Base-by-base conservation (phyloP, 2,888 invertebrate genomes). In the Melieria picta region DNA sequence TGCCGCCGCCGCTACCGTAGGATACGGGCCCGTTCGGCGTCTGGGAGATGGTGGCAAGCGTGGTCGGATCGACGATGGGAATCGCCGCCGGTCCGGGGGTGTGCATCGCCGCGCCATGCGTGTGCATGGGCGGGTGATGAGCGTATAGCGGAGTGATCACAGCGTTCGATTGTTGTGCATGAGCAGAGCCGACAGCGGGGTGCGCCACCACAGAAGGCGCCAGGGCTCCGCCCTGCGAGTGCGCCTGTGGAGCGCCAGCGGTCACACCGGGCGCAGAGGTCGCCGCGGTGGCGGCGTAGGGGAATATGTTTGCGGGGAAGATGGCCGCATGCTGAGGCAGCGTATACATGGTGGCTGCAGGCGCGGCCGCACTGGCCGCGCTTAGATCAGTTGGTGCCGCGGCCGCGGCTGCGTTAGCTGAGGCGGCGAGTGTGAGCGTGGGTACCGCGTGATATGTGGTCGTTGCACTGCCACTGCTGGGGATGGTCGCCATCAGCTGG, bases 291-390 rank as follows among this genome's bases (percentile, higher is more conserved):
- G 80, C 78, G 60, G 85, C 79, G 73, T 87, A 87, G 55, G 86
- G 87, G 77, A 87, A 85, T 80, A 87, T 82, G 76, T 85, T 85
- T 71, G 86, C 81, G 71, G 85, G 84, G 77, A 86, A 85, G 74
- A 84, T 69, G 43, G 87, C 81, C 57, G 86, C 83, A 69, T 86
- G 85, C 75, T 85, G 86, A 11, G 86, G 86, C 78, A 87, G 79
- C 71, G 87, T 83, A 74, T 87, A 87, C 79, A 87, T 83, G 65
- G 85, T 82, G 9, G 85, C 71, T 65, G 81, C 76, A 71, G 79
- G 73, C 55, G 80, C 72, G 46, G 79, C 76, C 48, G 78, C 74
- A 76, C 71, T 79, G 75, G 69, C 81, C 80, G 79, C 80, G 74
- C 77, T 81, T 79, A 84, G 81, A 83, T 83, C 84, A 76, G 76